Conservation (phyloP, 2,113 vertebrate genomes). For the Copsychus sechellarum region DNA sequence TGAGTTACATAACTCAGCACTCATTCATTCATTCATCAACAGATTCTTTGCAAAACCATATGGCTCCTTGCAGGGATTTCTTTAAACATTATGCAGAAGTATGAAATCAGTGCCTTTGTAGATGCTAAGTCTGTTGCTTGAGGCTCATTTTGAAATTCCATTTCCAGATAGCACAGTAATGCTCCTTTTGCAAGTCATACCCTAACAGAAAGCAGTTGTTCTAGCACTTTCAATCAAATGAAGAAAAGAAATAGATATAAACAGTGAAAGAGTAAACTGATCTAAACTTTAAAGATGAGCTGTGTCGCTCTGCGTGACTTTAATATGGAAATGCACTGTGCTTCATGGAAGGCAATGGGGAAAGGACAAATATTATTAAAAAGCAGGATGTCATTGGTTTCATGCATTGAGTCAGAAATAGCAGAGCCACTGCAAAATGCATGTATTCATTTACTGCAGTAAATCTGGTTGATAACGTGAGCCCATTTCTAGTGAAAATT, state of each 20-base stretch:
- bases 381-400: background rate
- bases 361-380: background rate
- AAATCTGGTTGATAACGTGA: background rate
- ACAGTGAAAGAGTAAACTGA: background rate
- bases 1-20: constrained; percentile 3
- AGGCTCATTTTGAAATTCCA: constrained; percentile 5
- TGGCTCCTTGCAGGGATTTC: constrained; percentile 27
- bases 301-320: background rate
- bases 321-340: background rate
- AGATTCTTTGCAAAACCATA: constrained; percentile 21
- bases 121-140: background rate
- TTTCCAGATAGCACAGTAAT: background rate
- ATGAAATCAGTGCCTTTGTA: constrained; percentile 3
- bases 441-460: background rate
- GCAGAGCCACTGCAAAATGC: background rate
- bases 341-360: background rate
- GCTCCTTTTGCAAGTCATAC: constrained; percentile 2
- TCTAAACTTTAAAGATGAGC: background rate
- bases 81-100: constrained; percentile 2
- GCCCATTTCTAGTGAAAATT: background rate
- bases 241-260: background rate
- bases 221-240: background rate
- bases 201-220: constrained; percentile 26
- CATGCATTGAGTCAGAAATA: background rate
- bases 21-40: background rate